phyloP scores from a whole-genome alignment of 2,113 vertebrate species.

The Triplophysa siluroides region DNA sequence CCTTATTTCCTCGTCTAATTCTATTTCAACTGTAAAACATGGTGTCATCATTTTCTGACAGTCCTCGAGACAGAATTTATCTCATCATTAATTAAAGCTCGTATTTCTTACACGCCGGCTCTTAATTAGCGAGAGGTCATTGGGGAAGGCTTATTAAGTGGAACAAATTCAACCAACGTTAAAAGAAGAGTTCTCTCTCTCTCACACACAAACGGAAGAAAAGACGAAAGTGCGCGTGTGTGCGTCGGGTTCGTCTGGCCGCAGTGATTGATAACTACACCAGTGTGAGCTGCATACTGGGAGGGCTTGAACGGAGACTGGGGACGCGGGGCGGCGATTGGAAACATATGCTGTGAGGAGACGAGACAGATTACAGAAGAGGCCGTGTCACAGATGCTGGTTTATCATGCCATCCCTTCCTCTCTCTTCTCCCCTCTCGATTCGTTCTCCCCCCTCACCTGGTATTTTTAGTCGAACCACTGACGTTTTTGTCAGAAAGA shows the following conservation, averaged over 20 bases:
- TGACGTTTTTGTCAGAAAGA: conserved; percentile 87
- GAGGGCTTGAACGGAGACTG: conserved; percentile 90
- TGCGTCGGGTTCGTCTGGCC: conserved; percentile 85
- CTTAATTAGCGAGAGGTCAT: conserved; percentile 99
- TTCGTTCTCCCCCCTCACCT: conserved; percentile 74
- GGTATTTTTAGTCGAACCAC: conserved; percentile 89
- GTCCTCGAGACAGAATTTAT: conserved; percentile 99
- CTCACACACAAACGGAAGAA: conserved; percentile 39
- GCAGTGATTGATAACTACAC: conserved; percentile 98
- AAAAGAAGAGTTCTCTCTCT: conserved; percentile 79
- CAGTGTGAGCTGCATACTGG: conserved; percentile 96
- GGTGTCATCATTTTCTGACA: conserved; percentile 99
- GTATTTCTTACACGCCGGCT: conserved; percentile 99
- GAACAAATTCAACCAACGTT: conserved; percentile 99
- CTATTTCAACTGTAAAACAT: conserved; percentile 98
- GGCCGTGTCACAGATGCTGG: conserved; percentile 87
- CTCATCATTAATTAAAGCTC: conserved; percentile 99
- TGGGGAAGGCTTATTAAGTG: conserved; percentile 99
- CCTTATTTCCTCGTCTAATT: conserved; percentile 78
- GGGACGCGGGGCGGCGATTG: conserved; percentile 95
- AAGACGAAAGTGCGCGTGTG: conserved; percentile 56
- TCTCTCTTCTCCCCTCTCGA: conserved; percentile 66
- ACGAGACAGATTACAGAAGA: conserved; percentile 93
- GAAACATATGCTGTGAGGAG: conserved; percentile 97
- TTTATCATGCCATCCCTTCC: conserved; percentile 93